These are phyloP conservation scores for Acanthisitta chloris DNA, from an alignment of 2,113 vertebrate species.

Conservation along the genomic window DNA sequence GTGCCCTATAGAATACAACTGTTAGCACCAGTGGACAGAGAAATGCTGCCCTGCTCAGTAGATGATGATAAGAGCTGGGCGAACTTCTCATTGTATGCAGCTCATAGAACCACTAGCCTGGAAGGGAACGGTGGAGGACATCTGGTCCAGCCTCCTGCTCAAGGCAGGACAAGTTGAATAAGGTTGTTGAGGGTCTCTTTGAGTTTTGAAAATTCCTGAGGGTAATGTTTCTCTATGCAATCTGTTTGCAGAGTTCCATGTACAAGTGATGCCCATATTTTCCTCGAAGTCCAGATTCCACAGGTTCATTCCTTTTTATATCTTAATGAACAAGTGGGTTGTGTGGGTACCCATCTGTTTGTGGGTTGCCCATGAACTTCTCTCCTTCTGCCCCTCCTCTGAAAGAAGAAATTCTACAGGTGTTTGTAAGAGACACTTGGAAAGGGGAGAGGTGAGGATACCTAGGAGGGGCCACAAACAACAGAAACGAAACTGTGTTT, in stretches of 20 bases:
- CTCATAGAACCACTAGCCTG: neutral
- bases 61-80: neutral
- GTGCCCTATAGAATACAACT: neutral
- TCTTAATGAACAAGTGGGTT: neutral
- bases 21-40: constrained; percentile 24
- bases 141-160: neutral
- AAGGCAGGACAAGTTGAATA: neutral
- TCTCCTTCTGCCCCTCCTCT: neutral
- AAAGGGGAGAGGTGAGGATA: neutral
- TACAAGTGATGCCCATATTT: neutral
- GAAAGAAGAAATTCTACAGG: neutral
- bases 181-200: neutral
- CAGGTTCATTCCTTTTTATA: neutral
- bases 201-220: neutral
- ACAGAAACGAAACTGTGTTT: neutral
- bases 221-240: neutral
- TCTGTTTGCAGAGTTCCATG: neutral
- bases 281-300: neutral
- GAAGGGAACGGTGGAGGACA: neutral
- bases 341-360: neutral
- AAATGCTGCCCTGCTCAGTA: neutral
- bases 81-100: fast-evolving
- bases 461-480: neutral
- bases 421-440: neutral
- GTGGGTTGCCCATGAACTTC: neutral